A percentile compares a stretch with the other conserved stretches of the same genome.
These are phyloP conservation scores for Lophotis ruficrista DNA, from an alignment of 2,113 vertebrate genomes.

Conservation along the genomic window DNA sequence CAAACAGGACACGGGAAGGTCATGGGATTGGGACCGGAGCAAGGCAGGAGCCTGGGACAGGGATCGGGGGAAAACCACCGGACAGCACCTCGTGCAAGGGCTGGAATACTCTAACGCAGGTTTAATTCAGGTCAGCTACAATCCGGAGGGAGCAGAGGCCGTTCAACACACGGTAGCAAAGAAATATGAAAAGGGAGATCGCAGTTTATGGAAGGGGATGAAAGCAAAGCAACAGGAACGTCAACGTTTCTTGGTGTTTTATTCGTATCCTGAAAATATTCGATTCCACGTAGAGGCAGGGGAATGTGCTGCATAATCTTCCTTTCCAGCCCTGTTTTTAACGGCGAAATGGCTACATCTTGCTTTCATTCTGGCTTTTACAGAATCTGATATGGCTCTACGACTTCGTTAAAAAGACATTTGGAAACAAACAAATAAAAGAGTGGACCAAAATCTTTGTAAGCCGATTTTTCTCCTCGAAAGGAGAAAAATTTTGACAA, in stretches of 20 bases:
- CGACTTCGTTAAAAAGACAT: background rate
- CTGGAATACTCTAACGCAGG: background rate
- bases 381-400: background rate
- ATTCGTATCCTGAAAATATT: background rate
- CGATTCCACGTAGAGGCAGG: background rate
- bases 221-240: background rate
- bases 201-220: background rate
- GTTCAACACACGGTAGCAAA: background rate
- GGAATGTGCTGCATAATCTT: background rate
- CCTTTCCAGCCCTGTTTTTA: background rate
- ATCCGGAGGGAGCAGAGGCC: background rate
- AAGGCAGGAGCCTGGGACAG: background rate
- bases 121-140: background rate
- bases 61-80: background rate
- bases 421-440: conserved; percentile 18
- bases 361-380: conserved; percentile 11
- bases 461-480: background rate
- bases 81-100: background rate
- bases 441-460: background rate
- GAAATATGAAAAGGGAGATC: background rate
- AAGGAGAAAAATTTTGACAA: background rate
- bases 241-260: background rate
- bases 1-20: background rate
- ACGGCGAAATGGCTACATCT: background rate
- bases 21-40: accelerated